Evolutionary conservation across 2,113 vertebrate species (phyloP).

Genomic region (Protomyctophum bolini): DNA sequence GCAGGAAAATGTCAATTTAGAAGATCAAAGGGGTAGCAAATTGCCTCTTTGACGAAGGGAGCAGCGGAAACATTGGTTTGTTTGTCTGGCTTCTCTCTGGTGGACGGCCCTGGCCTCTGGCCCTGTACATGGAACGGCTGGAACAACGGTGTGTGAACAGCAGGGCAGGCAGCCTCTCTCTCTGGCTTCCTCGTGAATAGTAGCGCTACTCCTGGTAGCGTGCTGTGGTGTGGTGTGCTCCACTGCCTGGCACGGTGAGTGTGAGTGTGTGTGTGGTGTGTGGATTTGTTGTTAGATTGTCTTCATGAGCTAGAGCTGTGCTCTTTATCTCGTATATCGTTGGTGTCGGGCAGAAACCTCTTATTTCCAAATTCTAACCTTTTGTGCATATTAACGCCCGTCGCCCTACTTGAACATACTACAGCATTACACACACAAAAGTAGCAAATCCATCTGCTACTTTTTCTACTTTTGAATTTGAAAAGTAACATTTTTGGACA

Average conservation of each 20-base stretch:
- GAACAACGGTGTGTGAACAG: background rate
- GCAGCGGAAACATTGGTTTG: slow-evolving; percentile 52
- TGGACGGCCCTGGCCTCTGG: slow-evolving; percentile 21
- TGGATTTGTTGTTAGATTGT: background rate
- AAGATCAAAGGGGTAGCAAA: slow-evolving; percentile 55
- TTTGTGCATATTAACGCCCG: too few species aligned
- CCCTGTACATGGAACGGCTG: slow-evolving; percentile 23
- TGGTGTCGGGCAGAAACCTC: background rate
- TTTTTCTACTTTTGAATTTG: too few species aligned
- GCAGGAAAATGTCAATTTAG: slow-evolving; percentile 76
- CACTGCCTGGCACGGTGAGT: slow-evolving; percentile 58
- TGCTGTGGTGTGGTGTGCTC: background rate
- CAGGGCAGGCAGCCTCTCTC: background rate
- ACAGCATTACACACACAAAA: too few species aligned
- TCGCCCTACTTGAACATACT: too few species aligned
- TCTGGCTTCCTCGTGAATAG: slow-evolving; percentile 35
- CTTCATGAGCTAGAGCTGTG: background rate
- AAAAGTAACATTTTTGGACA: too few species aligned
- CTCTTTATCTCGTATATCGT: too few species aligned
- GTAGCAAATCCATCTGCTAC: too few species aligned
- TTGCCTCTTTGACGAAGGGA: slow-evolving; percentile 36
- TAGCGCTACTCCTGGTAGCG: slow-evolving; percentile 13
- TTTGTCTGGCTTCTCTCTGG: slow-evolving; percentile 21
- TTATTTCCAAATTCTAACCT: too few species aligned
- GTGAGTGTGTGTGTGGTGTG: slow-evolving; percentile 17